These are phyloP conservation scores for Oreochromis grahami DNA, from an alignment of 2,797 vertebrate species.

Conservation along the genomic window DNA sequence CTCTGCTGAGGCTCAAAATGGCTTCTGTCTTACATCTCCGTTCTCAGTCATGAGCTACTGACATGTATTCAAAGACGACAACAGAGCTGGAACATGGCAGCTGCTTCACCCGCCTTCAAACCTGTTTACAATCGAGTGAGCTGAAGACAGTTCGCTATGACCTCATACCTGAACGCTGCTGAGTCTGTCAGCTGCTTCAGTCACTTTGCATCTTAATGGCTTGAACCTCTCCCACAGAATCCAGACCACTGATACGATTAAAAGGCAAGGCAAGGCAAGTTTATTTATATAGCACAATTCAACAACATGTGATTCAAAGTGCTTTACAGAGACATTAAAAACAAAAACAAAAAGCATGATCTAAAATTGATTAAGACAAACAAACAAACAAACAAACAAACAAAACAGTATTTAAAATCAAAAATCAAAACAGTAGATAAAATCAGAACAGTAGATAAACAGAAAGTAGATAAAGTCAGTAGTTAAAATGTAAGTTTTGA, in stretches of 20 bases:
- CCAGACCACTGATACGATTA: not conserved
- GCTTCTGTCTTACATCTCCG: not conserved
- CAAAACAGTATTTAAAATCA: too few species aligned
- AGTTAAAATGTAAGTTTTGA: too few species aligned
- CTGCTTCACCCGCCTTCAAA: not conserved
- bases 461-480: too few species aligned
- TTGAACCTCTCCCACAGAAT: not conserved
- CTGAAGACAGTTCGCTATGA: not conserved
- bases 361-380: too few species aligned
- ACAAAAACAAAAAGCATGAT: too few species aligned
- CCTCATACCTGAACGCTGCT: not conserved
- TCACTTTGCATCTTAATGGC: not conserved
- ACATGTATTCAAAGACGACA: not conserved
- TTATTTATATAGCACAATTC: too few species aligned
- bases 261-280: too few species aligned
- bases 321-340: too few species aligned
- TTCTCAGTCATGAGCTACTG: not conserved
- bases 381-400: too few species aligned
- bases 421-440: too few species aligned
- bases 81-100: not conserved
- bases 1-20: slow-evolving; percentile 13
- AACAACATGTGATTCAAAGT: too few species aligned
- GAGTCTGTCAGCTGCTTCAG: not conserved
- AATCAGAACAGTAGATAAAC: too few species aligned
- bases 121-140: not conserved